Percentiles rank a stretch among this genome's conserved stretches.
These are phyloP conservation scores for Ptilorrhoa leucosticta DNA, from an alignment of 2,113 vertebrate genomes.

Conservation along the genomic window DNA sequence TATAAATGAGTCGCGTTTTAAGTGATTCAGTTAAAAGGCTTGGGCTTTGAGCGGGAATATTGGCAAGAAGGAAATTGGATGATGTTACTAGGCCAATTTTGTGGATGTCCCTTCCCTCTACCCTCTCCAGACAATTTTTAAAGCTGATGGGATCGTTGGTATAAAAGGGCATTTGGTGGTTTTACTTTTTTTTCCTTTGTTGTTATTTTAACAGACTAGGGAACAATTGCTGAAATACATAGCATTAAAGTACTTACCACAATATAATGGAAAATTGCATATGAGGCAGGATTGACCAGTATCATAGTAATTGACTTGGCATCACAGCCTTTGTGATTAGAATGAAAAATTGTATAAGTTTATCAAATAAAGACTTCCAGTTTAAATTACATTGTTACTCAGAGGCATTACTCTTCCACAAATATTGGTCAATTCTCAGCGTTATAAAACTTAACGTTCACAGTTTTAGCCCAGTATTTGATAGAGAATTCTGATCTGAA, in stretches of 20 bases:
- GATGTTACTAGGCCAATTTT: slow-evolving; percentile 66
- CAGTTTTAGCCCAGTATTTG: slow-evolving; percentile 83
- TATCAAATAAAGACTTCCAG: slow-evolving; percentile 45
- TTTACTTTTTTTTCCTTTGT: slow-evolving; percentile 69
- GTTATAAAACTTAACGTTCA: slow-evolving; percentile 67
- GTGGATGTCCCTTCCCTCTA: slow-evolving; percentile 71
- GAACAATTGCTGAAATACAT: slow-evolving; percentile 79
- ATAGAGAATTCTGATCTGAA: slow-evolving; percentile 80
- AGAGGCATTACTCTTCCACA: slow-evolving; percentile 72
- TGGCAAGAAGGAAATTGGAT: slow-evolving; percentile 78
- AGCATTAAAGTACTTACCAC: slow-evolving; percentile 70
- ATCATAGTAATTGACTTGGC: slow-evolving; percentile 49
- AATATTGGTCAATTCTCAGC: slow-evolving; percentile 80
- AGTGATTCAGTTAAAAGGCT: slow-evolving; percentile 75
- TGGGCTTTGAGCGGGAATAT: slow-evolving; percentile 59
- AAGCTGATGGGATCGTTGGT: slow-evolving; percentile 70
- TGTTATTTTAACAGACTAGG: slow-evolving; percentile 72
- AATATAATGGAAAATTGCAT: slow-evolving; percentile 19
- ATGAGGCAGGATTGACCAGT: slow-evolving; percentile 72
- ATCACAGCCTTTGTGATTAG: slow-evolving; percentile 42
- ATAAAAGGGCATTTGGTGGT: slow-evolving; percentile 85
- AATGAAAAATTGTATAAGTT: slow-evolving; percentile 31
- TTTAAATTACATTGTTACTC: slow-evolving; percentile 40
- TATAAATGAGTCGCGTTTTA: slow-evolving; percentile 77
- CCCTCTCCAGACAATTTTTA: slow-evolving; percentile 26